Evolutionary conservation across 2,888 invertebrate genomes (phyloP).

Genomic region (Taphrorychus bicolor): DNA sequence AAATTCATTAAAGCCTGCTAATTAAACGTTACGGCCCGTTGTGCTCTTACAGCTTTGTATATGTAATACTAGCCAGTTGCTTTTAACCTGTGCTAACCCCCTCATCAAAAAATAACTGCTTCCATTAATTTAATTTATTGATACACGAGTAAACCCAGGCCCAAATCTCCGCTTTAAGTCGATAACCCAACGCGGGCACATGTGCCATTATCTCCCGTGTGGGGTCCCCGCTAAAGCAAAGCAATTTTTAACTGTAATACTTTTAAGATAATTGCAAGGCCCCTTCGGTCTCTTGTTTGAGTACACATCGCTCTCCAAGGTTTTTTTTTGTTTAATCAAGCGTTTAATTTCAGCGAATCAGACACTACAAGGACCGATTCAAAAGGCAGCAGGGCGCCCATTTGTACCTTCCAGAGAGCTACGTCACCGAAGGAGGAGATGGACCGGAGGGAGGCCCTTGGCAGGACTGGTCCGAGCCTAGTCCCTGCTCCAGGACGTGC

Average conservation of each 20-base stretch:
- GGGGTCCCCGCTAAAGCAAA: background rate
- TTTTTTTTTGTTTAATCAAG: too few relatives aligned
- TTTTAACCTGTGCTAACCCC: background rate
- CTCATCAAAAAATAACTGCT: background rate
- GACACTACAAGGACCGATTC: constrained; percentile 74
- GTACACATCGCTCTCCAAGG: too few relatives aligned
- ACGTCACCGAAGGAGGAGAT: constrained; percentile 73
- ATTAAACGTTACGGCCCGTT: too few relatives aligned
- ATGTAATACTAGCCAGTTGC: background rate
- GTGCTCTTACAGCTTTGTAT: too few relatives aligned
- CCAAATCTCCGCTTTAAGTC: background rate
- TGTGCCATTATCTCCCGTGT: background rate
- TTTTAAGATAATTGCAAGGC: background rate
- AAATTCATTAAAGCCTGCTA: too few relatives aligned
- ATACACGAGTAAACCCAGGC: background rate
- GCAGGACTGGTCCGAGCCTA: constrained; percentile 85
- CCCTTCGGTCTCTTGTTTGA: background rate
- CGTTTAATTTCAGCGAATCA: constrained; percentile 62
- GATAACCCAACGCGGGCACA: background rate
- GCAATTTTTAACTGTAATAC: background rate
- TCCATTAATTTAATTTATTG: background rate
- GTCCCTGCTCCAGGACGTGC: constrained; percentile 88
- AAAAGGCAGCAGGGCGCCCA: constrained; percentile 80
- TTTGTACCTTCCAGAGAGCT: constrained; percentile 74
- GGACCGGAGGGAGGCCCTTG: constrained; percentile 74